Evolutionary conservation across 2,888 invertebrate genomes (phyloP), one percentile per base, ranked within the genome.

Genomic region (Cerceris rybyensis): DNA sequence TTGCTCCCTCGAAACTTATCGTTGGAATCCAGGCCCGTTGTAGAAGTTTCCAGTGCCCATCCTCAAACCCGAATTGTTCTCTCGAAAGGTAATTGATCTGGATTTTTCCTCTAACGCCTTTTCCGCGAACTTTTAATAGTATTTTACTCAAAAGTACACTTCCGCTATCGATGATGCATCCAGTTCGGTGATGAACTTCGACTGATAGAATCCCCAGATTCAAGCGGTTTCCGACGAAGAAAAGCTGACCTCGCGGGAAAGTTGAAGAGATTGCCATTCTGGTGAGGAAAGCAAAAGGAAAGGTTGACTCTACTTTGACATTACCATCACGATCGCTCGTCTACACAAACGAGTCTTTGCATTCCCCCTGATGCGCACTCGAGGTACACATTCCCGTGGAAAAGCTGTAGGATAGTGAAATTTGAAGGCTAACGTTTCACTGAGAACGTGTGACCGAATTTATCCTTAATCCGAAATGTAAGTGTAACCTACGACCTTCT

Each of bases 31-130:
- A 11, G 13, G 59, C 54, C 42, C 16, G 42, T 41, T 41, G 41
- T 16, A 43, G 41, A 81, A 83, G 58, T 84, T 78, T 70, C 69
- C 69, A 49, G 66, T 69, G 46, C 16, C 65, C 52, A 54, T 28
- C 67, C 69, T 54, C 67, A 28, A 69, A 68, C 54, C 63, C 77
- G 80, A 75, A 85, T 85, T 83, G 83, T 85, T 85, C 85, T 75
- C 70, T 52, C 70, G 81, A 77, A 81, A 78, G 78, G 85, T 85
- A 85, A 85, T 81, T 81, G 85, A 85, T 85, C 83, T 76, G 81
- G 76, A 83, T 80, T 82, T 73, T 76, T 75, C 58, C 74, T 55
- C 80, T 55, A 73, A 39, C 78, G 57, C 64, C 70, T 72, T 66
- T 17, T 28, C 70, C 68, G 42, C 72, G 54, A 85, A 85, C 83